Conservation (phyloP, 2,797 vertebrate species). For the Carcharodon carcharias region DNA sequence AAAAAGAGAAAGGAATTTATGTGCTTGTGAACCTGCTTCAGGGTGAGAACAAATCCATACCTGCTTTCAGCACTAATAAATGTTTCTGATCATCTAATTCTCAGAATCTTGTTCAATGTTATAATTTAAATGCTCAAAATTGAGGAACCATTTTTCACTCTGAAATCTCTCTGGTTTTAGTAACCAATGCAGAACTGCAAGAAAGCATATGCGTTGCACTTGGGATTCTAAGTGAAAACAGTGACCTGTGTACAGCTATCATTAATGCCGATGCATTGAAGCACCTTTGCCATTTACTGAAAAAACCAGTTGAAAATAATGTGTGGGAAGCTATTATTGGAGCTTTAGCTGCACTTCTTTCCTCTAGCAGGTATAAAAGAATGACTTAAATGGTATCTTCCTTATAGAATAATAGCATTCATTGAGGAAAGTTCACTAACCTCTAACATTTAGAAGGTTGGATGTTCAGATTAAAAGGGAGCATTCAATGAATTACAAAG, state of each 20-base stretch:
- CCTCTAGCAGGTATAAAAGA: constrained; percentile 17
- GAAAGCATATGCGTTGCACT: constrained; percentile 22
- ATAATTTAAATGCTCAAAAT: constrained; percentile 4
- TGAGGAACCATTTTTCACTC: background rate
- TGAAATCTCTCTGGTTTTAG: background rate
- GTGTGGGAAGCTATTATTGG: constrained; percentile 23
- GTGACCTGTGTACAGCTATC: background rate
- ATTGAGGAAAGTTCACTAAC: background rate
- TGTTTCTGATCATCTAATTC: background rate
- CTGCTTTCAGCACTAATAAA: background rate
- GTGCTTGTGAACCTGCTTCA: constrained; percentile 20
- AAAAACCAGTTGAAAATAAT: constrained; percentile 13
- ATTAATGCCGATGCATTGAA: constrained; percentile 25
- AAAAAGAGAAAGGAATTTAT: constrained; percentile 12
- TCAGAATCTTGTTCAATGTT: background rate
- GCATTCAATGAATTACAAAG: background rate
- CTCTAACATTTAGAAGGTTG: background rate
- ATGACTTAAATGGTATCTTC: background rate
- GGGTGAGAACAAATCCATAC: background rate
- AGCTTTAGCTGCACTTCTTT: constrained; percentile 29
- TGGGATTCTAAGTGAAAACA: constrained; percentile 16
- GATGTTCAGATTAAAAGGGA: background rate
- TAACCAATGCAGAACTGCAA: background rate
- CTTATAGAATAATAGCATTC: background rate
- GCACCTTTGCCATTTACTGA: background rate